Evolutionary conservation across 2,113 vertebrate genomes (phyloP).

Genomic region (Emydocephalus ijimae): DNA sequence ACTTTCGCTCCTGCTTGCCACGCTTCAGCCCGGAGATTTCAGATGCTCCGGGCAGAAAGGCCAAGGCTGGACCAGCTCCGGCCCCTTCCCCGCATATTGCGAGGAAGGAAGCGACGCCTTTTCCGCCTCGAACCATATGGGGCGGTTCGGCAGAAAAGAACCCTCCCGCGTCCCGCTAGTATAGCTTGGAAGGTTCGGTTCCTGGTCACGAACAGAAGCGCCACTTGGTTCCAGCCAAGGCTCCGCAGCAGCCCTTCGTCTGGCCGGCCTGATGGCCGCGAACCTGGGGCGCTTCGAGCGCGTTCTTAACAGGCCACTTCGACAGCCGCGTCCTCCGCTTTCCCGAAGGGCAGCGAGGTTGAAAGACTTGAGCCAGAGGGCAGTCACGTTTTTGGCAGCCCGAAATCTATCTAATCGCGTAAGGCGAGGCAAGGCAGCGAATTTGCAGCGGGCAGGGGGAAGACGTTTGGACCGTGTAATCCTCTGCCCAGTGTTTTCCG

Average conservation of each 20-base stretch:
- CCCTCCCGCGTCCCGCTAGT: not conserved
- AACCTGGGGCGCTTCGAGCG: not conserved
- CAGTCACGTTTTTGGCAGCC: not conserved
- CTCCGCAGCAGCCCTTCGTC: not conserved
- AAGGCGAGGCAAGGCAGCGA: not conserved
- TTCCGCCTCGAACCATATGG: not conserved
- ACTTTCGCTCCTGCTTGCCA: not conserved
- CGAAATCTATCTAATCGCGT: not conserved
- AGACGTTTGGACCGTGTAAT: not conserved
- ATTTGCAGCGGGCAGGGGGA: not conserved
- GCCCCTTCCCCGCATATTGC: not conserved
- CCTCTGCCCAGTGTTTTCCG: not conserved
- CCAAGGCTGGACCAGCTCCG: not conserved
- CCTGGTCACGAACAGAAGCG: not conserved
- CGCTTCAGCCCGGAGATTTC: not conserved
- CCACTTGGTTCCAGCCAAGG: not conserved
- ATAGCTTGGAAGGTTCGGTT: not conserved
- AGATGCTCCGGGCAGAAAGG: not conserved
- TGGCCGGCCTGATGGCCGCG: not conserved
- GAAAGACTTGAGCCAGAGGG: not conserved
- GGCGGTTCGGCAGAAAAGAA: not conserved
- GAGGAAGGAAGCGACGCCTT: not conserved
- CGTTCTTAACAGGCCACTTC: not conserved
- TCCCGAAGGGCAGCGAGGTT: not conserved
- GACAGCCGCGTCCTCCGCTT: not conserved